Conservation (phyloP, 2,888 invertebrate genomes). For the Villa cingulata region DNA sequence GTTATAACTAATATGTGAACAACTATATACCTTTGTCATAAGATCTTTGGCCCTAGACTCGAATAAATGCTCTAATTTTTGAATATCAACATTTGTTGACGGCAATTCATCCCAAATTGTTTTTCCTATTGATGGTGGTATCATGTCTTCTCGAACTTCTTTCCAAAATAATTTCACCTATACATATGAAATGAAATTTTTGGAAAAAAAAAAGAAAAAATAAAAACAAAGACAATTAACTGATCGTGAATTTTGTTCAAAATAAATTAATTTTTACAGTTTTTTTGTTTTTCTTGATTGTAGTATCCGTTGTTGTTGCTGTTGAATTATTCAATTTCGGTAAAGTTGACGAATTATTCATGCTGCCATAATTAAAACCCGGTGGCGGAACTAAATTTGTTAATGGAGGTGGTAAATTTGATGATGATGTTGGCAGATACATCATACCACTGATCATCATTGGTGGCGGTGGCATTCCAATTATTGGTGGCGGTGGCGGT, state of each 20-base stretch:
- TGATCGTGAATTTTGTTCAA: not conserved
- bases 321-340: constrained; percentile 28
- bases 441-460: constrained; percentile 30
- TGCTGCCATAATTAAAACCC: constrained; percentile 27
- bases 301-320: constrained; percentile 11
- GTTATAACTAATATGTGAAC: no score
- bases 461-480: constrained; percentile 40
- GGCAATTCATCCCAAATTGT: constrained; percentile 88
- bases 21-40: constrained; percentile 63
- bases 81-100: constrained; percentile 73
- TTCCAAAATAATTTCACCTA: constrained; percentile 87
- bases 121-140: constrained; percentile 47
- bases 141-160: constrained; percentile 61
- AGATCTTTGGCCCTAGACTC: constrained; percentile 93
- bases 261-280: constrained; percentile 47
- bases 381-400: constrained; percentile 40
- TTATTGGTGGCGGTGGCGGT: constrained; percentile 65
- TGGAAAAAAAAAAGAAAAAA: not conserved
- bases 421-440: constrained; percentile 38
- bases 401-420: constrained; percentile 35
- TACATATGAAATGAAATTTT: not conserved
- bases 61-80: constrained; percentile 90
- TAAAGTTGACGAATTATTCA: not conserved
- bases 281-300: constrained; percentile 78
- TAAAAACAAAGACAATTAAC: not conserved